Evolutionary conservation across 2,888 invertebrate genomes (phyloP), one percentile per base, ranked within the genome.

Genomic region (Colostygia pectinataria): DNA sequence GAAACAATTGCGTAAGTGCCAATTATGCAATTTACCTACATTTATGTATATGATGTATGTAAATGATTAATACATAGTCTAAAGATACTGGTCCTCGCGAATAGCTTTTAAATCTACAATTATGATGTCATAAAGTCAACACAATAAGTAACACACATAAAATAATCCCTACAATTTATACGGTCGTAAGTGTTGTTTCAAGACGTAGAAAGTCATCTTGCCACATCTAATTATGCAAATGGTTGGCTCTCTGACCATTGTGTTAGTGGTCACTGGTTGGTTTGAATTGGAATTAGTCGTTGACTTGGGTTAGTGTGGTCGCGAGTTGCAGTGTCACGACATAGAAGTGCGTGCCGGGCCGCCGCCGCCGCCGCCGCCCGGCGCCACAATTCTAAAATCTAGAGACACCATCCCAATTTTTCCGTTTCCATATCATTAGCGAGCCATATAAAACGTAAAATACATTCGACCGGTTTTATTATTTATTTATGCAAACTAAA

Each of bases 401-500:
- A 63, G 55, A 65, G 66, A 55, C 62, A 65, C 67, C 65, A 74
- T 74, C 74, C 68, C 70, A 74, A 70, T 73, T 76, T 77, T 77
- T 75, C 66, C 66, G 66, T 68, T 69, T 74, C 65, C 71, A 74
- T 72, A 68, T 69, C 70, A 74, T 71, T 72, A 75, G 72, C 68
- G 65, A 69, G 61, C 66, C 63, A 65, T 68, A 66, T 71, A 64
- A 66, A 63, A 72, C 65, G 68, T 73, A 68, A 73, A 71, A 74
- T 71, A 63, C 70, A 71, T 71, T 68, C 63, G 65, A 69, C 71
- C 72, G 66, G 65, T 67, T 75, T 74, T 70, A 71, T 65, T 66
- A 74, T 71, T 65, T 71, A 73, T 77, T 74, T 79, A 79, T 78
- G 77, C 78, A 77, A 78, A 77, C 69, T 68, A 70, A 65, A 66